A percentile compares a stretch with the other conserved stretches of the same genome.
phyloP scores from a whole-genome alignment of 2,888 invertebrate species.

The Nymphalis c-album region DNA sequence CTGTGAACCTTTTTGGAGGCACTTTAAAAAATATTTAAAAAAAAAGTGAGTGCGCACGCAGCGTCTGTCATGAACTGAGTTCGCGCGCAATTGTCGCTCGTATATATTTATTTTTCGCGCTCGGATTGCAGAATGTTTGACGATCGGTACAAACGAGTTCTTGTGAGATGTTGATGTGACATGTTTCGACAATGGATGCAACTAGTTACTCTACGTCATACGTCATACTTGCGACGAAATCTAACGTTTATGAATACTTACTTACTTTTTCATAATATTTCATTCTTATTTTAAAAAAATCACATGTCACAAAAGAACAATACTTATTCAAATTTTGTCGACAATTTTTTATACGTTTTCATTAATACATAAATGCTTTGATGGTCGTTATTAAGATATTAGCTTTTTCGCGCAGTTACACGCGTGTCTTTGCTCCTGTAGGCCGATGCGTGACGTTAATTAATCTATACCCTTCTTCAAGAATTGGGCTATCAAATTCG shows the following conservation, averaged over 20 bases:
- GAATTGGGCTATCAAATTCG: too few species aligned
- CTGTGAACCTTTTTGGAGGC: conserved; percentile 22
- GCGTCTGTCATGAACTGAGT: conserved; percentile 42
- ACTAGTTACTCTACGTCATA: conserved; percentile 9
- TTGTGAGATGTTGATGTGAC: conserved; percentile 30
- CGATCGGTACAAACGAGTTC: conserved; percentile 37
- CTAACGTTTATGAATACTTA: not conserved
- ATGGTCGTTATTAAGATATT: too few species aligned
- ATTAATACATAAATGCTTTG: too few species aligned
- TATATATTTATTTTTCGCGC: conserved; percentile 45
- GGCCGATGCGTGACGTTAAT: too few species aligned
- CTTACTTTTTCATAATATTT: too few species aligned
- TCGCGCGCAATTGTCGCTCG: conserved; percentile 44
- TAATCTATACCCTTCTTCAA: too few species aligned
- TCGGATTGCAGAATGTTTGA: conserved; percentile 42
- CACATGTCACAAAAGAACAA: too few species aligned
- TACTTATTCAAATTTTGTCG: too few species aligned
- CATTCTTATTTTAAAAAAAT: too few species aligned
- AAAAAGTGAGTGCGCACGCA: conserved; percentile 36
- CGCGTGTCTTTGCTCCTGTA: too few species aligned
- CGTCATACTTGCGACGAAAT: not conserved
- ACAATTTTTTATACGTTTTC: too few species aligned
- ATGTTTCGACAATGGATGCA: conserved; percentile 28
- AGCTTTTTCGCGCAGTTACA: too few species aligned
- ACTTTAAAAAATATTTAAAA: conserved; percentile 15